These are phyloP conservation scores for Noturus placidus DNA, from an alignment of 2,113 vertebrate genomes.

Conservation along the genomic window DNA sequence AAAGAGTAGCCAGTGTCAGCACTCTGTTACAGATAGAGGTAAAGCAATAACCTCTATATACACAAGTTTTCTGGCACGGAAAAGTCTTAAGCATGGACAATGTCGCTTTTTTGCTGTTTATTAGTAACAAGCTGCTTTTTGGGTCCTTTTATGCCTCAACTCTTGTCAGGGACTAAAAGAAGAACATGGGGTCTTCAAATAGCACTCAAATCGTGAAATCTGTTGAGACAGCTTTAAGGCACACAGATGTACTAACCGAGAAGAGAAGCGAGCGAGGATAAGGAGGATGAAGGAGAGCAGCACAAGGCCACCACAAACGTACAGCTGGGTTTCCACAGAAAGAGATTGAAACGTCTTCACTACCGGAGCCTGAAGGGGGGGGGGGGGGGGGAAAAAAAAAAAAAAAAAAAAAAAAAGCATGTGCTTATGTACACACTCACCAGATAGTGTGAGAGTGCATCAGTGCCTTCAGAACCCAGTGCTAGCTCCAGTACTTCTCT, in stretches of 20 bases:
- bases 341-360: constrained; percentile 65
- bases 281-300: constrained; percentile 74
- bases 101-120: neutral
- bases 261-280: constrained; percentile 69
- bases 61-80: neutral
- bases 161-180: neutral
- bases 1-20: neutral
- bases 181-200: neutral
- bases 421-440: constrained; percentile 56
- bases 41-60: neutral
- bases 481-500: constrained; percentile 62
- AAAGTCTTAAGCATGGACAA: neutral
- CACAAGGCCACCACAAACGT: constrained; percentile 67
- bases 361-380: constrained; percentile 61
- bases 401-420: neutral
- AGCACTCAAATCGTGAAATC: neutral
- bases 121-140: neutral
- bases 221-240: neutral
- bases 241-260: constrained; percentile 64
- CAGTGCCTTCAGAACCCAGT: constrained; percentile 65
- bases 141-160: neutral
- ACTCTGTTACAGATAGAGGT: no score
- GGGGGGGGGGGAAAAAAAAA: neutral
- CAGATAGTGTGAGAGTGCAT: constrained; percentile 69
- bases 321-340: constrained; percentile 66